Base-by-base conservation (phyloP, 2,113 vertebrate species). In the Sorex fumeus region DNA sequence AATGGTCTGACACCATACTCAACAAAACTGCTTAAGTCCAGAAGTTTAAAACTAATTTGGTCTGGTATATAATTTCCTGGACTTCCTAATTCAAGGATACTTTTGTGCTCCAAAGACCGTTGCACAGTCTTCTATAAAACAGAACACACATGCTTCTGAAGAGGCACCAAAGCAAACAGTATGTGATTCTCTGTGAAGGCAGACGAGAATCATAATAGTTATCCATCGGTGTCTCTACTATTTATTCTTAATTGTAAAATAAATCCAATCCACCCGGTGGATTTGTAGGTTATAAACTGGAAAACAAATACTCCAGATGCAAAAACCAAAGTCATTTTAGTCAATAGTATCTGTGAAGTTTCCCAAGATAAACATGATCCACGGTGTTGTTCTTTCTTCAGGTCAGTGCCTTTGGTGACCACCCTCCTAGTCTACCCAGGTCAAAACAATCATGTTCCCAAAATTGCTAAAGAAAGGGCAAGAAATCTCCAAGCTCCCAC, bases 11-110 rank as follows among this genome's bases (percentile, higher is more conserved):
- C 95, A 96, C 86, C 70, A 89, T 34, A 85, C 34, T 91, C 89
- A 72, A 92, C 91, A 95, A 95, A 95, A 92, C 36, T 96, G 93
- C 96, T 93, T 84, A 96, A 92, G 66, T 95, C 93, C 84, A 96
- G 87, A 94, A 96, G 94, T 30, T 84, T 91, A 93, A 96, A 96
- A 95, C 89, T 89, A 95, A 96, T 94, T 96, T 93, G 60, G 78
- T 67, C 81, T 93, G 78, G 81, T 95, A 91, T 93, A 94, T 77
- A 94, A 96, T 96, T 96, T 96, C 96, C 96, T 95, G 93, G 89
- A 80, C 32, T 75, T 92, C 70, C 32, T 91, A 87, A 45, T 80
- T 82, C 79, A 69, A 62, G 66, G 16, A 90, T 60, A 75, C 84
- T 45, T 91, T 91, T 92, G 74, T 80, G 2, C 67, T 43, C 27